These are phyloP conservation scores for Anarhynchus alexandrinus DNA, from an alignment of 2,113 vertebrate species.

Conservation along the genomic window DNA sequence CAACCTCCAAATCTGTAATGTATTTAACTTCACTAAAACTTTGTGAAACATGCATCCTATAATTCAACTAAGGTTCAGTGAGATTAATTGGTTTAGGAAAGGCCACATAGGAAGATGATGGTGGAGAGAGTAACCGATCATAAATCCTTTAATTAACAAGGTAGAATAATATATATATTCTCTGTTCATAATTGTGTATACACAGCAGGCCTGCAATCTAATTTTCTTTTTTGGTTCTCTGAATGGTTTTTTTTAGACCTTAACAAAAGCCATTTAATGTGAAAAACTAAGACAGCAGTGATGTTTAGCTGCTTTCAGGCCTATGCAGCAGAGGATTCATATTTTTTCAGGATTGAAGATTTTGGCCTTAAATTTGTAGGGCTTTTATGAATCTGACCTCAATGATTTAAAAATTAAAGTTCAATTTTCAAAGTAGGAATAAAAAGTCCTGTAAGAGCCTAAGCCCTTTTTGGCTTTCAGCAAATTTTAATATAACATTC, in stretches of 20 bases:
- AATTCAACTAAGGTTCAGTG: constrained; percentile 28
- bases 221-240: not conserved
- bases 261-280: not conserved
- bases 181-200: constrained; percentile 9
- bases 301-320: not conserved
- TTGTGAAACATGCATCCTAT: not conserved
- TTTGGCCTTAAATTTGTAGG: not conserved
- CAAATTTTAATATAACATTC: not conserved
- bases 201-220: not conserved
- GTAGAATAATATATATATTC: constrained; percentile 34
- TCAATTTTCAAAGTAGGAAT: not conserved
- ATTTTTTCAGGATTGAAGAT: not conserved
- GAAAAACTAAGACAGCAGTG: not conserved
- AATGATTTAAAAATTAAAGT: not conserved
- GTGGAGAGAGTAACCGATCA: not conserved
- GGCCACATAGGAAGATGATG: constrained; percentile 29
- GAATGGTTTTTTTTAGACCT: not conserved
- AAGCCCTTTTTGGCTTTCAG: not conserved
- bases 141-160: constrained; percentile 52
- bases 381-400: not conserved
- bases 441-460: not conserved
- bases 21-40: constrained; percentile 30
- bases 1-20: not conserved
- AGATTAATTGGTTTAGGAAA: constrained; percentile 51
- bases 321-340: not conserved